Conservation (phyloP, 2,888 invertebrate genomes). For the Conomelus anceps region DNA sequence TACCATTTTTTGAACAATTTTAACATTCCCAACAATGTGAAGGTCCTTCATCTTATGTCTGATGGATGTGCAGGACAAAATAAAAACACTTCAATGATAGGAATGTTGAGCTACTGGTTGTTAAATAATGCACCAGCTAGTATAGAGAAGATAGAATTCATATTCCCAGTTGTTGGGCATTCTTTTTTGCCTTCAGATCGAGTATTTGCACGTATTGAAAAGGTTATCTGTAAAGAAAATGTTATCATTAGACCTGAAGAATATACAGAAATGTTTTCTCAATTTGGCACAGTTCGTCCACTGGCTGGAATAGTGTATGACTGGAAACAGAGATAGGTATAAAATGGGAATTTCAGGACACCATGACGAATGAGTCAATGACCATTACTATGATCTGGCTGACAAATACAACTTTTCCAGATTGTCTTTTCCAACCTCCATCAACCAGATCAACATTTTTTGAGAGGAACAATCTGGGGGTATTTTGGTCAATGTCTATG, state of each 20-base stretch:
- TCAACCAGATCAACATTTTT: no score
- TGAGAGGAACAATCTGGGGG: no score
- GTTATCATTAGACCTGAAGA: background rate
- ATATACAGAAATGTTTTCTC: background rate
- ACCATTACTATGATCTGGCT: no score
- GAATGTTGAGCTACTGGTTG: background rate
- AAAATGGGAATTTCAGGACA: no score
- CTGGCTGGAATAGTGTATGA: background rate
- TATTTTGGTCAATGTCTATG: no score
- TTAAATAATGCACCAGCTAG: background rate
- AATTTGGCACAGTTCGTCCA: background rate
- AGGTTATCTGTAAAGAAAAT: background rate
- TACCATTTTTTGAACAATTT: constrained; percentile 10
- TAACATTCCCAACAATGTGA: background rate
- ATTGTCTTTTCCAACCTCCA: no score
- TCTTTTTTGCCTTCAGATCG: constrained; percentile 2
- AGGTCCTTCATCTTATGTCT: background rate
- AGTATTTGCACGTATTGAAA: constrained; percentile 2
- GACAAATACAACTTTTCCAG: no score
- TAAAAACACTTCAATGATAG: background rate
- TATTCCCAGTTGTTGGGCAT: background rate
- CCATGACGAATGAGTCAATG: no score
- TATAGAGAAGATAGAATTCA: constrained; percentile 1
- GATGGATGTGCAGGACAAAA: constrained; percentile 2
- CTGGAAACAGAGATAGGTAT: no score